Evolutionary conservation across 2,888 invertebrate genomes (phyloP).

Genomic region (Ligdia adustata): DNA sequence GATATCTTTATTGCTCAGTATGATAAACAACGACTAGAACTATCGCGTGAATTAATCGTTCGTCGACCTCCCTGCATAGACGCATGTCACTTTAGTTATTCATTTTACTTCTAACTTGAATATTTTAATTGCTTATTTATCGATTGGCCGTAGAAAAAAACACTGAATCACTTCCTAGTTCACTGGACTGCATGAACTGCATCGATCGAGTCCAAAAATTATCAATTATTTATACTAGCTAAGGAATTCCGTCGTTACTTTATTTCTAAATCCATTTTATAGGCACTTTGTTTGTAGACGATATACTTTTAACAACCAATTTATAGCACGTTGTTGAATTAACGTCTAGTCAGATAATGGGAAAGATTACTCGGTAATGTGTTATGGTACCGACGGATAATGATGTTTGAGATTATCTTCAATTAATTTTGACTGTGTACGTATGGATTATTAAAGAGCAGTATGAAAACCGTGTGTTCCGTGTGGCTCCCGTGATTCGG

Average conservation of each 20-base stretch:
- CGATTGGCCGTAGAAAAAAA: constrained; percentile 25
- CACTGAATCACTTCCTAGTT: constrained; percentile 43
- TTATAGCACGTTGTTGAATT: constrained; percentile 23
- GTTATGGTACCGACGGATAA: constrained; percentile 28
- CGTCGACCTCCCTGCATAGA: constrained; percentile 50
- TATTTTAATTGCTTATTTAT: constrained; percentile 23
- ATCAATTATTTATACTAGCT: constrained; percentile 15
- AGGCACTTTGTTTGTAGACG: constrained; percentile 22
- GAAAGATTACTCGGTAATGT: constrained; percentile 21
- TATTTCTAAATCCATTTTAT: constrained; percentile 23
- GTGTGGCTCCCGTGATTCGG: constrained; percentile 50
- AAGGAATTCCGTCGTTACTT: constrained; percentile 13
- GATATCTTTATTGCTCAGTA: constrained; percentile 69
- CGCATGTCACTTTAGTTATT: constrained; percentile 20
- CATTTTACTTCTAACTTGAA: constrained; percentile 5
- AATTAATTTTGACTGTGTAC: constrained; percentile 50
- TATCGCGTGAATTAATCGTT: constrained; percentile 69
- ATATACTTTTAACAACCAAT: not conserved
- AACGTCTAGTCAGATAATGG: constrained; percentile 24
- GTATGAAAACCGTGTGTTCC: constrained; percentile 48
- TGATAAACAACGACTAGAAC: constrained; percentile 69
- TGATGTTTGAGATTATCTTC: constrained; percentile 49
- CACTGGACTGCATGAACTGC: constrained; percentile 22
- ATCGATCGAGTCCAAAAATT: constrained; percentile 20
- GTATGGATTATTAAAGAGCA: constrained; percentile 57